phyloP scores from a whole-genome alignment of 1,140 invertebrate genomes.

The Ceratina japonica region DNA sequence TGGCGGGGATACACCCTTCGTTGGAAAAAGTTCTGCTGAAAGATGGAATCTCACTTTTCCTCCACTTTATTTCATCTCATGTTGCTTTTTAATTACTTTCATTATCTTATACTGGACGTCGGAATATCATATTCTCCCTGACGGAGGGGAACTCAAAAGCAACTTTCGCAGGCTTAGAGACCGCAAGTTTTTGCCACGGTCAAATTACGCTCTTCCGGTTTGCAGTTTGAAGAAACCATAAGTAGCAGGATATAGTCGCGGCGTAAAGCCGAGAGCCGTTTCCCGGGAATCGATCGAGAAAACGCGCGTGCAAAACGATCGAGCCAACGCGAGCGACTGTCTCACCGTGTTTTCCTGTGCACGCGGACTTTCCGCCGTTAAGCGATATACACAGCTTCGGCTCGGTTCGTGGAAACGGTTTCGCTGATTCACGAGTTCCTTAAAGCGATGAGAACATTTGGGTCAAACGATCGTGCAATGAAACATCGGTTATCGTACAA shows the following conservation, averaged over 20 bases:
- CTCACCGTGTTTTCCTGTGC: not conserved
- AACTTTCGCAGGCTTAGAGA: not conserved
- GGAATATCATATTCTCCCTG: no score
- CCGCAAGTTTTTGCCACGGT: constrained; percentile 21
- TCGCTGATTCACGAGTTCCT: constrained; percentile 44
- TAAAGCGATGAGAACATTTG: constrained; percentile 49
- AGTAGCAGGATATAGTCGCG: not conserved
- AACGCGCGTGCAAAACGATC: not conserved
- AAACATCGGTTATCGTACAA: constrained; percentile 32
- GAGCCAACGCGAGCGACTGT: not conserved
- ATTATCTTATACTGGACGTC: no score
- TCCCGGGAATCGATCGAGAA: not conserved
- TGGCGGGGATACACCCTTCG: not conserved
- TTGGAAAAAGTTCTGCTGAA: not conserved
- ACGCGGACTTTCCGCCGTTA: not conserved
- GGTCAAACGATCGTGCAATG: constrained; percentile 45
- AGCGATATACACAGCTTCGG: not conserved
- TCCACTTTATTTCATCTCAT: not conserved
- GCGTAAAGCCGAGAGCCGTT: not conserved
- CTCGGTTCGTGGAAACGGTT: constrained; percentile 27
- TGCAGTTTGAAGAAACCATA: not conserved
- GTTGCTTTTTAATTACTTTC: no score
- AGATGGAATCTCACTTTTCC: not conserved
- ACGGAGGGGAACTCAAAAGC: no score
- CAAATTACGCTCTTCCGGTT: constrained; percentile 19